phyloP scores from a whole-genome alignment of 2,113 vertebrate species.

The Propithecus coquereli region DNA sequence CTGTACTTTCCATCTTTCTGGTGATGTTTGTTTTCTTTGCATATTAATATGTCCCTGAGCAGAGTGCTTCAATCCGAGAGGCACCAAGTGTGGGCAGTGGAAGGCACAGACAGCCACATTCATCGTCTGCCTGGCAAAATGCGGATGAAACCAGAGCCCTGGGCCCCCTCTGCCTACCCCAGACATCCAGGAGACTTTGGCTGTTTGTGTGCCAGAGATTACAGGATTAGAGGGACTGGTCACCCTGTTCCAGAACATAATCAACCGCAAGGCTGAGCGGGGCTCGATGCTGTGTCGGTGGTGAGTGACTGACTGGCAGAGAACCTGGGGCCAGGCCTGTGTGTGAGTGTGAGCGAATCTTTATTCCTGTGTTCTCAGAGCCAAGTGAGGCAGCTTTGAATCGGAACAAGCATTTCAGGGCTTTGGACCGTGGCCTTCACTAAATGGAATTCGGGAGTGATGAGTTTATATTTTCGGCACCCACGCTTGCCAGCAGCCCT shows the following conservation, averaged over 20 bases:
- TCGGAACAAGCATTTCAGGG: slow-evolving; percentile 49
- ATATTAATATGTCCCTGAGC: slow-evolving; percentile 41
- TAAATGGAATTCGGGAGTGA: slow-evolving; percentile 57
- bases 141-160: not conserved
- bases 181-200: slow-evolving; percentile 34
- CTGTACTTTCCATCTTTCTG: slow-evolving; percentile 46
- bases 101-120: not conserved
- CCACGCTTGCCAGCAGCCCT: not conserved
- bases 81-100: not conserved
- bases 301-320: slow-evolving; percentile 63
- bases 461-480: not conserved
- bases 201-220: slow-evolving; percentile 38
- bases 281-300: slow-evolving; percentile 50
- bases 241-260: not conserved
- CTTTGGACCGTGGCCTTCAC: slow-evolving; percentile 59
- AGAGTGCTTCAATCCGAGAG: not conserved
- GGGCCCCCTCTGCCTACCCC: not conserved
- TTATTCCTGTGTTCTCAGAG: slow-evolving; percentile 66
- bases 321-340: slow-evolving; percentile 12
- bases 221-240: slow-evolving; percentile 49
- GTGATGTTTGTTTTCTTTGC: slow-evolving; percentile 62
- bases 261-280: not conserved
- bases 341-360: slow-evolving; percentile 50
- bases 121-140: not conserved
- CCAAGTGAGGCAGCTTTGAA: slow-evolving; percentile 64